Percentiles rank a stretch among this genome's conserved stretches.
These are phyloP conservation scores for Platycheirus albimanus DNA, from an alignment of 2,888 invertebrate species.

Conservation along the genomic window DNA sequence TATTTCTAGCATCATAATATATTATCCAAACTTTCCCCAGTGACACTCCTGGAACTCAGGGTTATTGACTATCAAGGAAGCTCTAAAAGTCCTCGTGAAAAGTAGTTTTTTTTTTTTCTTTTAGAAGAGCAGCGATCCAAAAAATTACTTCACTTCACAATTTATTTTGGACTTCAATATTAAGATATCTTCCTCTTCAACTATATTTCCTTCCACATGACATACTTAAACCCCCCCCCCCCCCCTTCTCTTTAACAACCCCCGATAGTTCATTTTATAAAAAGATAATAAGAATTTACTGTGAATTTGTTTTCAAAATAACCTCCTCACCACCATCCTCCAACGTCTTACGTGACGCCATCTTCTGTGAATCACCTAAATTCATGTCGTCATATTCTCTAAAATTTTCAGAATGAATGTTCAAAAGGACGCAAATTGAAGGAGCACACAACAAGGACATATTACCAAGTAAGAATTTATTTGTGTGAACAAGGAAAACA, in stretches of 20 bases:
- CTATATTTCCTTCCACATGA: too few species aligned
- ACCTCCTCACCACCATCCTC: not conserved
- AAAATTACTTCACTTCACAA: not conserved
- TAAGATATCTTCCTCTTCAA: not conserved
- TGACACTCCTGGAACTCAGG: too few species aligned
- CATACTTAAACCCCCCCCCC: too few species aligned
- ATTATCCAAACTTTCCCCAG: too few species aligned
- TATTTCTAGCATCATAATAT: too few species aligned
- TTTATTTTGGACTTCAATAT: not conserved
- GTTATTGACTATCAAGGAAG: too few species aligned
- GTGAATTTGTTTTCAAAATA: not conserved
- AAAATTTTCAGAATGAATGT: not conserved
- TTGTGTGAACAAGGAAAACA: slow-evolving; percentile 48
- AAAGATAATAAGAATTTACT: not conserved
- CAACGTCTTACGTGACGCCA: too few species aligned
- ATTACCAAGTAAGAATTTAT: slow-evolving; percentile 33
- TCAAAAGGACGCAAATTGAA: not conserved
- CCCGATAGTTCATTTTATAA: not conserved
- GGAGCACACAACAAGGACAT: slow-evolving; percentile 17
- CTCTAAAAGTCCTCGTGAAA: too few species aligned
- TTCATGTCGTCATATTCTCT: too few species aligned
- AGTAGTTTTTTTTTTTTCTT: too few species aligned
- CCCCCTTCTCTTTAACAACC: not conserved
- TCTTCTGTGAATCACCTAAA: too few species aligned
- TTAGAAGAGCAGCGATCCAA: not conserved